These are phyloP conservation scores for Ophthalmolycus amberensis DNA, from an alignment of 2,113 vertebrate genomes.

Conservation along the genomic window DNA sequence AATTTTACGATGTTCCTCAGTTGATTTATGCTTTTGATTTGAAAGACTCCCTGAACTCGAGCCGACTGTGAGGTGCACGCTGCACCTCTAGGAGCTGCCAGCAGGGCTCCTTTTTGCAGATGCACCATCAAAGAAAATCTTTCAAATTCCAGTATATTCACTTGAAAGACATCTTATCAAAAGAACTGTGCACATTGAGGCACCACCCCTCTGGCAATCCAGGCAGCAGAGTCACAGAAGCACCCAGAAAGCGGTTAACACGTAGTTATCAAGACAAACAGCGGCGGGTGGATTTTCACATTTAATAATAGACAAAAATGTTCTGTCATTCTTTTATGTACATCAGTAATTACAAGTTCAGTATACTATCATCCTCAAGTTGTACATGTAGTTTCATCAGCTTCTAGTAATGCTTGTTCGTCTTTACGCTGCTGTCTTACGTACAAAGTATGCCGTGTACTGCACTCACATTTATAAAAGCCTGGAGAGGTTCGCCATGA, in stretches of 20 bases:
- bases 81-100: neutral
- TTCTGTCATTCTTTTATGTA: conserved; percentile 90
- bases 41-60: conserved; percentile 9
- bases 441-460: conserved; percentile 90
- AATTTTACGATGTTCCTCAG: neutral
- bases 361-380: conserved; percentile 88
- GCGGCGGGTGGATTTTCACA: conserved; percentile 70
- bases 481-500: conserved; percentile 78
- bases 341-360: conserved; percentile 93
- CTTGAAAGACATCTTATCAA: conserved; percentile 4
- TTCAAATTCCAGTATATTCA: neutral
- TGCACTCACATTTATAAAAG: conserved; percentile 80
- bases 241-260: neutral
- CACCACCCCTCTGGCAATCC: neutral
- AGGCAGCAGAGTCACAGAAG: neutral
- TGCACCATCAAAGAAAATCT: conserved; percentile 6
- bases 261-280: conserved; percentile 32
- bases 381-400: conserved; percentile 78
- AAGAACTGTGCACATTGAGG: neutral
- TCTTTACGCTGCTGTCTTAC: conserved; percentile 89
- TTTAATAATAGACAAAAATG: conserved; percentile 92
- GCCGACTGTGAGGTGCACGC: neutral
- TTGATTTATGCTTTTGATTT: neutral
- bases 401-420: conserved; percentile 77
- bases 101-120: neutral